Evolutionary conservation across 2,888 invertebrate genomes (phyloP).

Genomic region (Helleia helle): DNA sequence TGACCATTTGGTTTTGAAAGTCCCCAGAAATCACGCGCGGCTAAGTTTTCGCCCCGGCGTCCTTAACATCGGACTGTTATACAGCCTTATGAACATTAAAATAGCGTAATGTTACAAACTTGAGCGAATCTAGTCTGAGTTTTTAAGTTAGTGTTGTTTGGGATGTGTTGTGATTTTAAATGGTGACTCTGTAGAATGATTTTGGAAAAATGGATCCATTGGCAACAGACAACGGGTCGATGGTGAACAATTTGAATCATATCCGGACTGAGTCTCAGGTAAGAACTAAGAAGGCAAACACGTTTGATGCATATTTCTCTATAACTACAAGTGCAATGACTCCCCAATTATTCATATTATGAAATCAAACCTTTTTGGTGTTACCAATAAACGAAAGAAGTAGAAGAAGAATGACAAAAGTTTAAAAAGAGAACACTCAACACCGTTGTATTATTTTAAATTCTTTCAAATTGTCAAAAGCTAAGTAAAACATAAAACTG

Average conservation of each 20-base stretch:
- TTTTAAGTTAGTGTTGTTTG: constrained; percentile 27
- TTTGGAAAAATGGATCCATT: constrained; percentile 59
- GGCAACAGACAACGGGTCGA: constrained; percentile 62
- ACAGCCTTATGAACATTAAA: constrained; percentile 20
- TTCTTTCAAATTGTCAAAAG: no score
- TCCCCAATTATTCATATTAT: constrained; percentile 46
- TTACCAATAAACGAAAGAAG: no score
- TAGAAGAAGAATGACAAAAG: no score
- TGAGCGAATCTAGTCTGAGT: constrained; percentile 28
- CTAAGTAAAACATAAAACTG: no score
- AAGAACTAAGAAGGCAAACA: constrained; percentile 60
- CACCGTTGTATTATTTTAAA: no score
- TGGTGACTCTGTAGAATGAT: constrained; percentile 42
- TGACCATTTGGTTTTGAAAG: constrained; percentile 72
- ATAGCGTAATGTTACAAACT: constrained; percentile 15
- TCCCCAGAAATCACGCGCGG: constrained; percentile 71
- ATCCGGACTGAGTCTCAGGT: constrained; percentile 69
- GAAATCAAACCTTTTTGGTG: no score
- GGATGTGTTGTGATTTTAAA: constrained; percentile 11
- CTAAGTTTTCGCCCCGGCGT: constrained; percentile 71
- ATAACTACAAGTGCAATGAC: constrained; percentile 67
- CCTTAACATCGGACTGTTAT: constrained; percentile 54
- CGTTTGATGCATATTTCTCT: constrained; percentile 62
- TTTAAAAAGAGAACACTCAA: no score
- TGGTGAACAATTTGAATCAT: constrained; percentile 69